phyloP scores from a whole-genome alignment of 2,113 vertebrate genomes.

The Platichthys flesus region DNA sequence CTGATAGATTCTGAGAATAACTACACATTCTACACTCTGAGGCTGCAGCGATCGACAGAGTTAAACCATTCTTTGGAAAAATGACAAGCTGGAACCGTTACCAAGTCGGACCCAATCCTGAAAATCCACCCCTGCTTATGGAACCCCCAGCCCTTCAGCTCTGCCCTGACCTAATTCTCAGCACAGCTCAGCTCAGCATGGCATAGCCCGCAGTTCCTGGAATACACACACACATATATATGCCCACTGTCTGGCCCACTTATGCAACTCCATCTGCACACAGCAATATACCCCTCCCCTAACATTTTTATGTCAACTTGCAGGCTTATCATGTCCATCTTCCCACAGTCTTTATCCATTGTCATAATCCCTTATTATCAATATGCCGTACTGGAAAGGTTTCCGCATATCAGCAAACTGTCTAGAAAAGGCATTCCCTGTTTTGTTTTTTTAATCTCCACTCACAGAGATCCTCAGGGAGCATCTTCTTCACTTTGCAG shows the following conservation, averaged over 20 bases:
- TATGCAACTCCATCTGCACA: slow-evolving; percentile 68
- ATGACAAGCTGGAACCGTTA: slow-evolving; percentile 30
- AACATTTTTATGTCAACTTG: slow-evolving; percentile 40
- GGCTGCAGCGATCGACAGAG: neutral
- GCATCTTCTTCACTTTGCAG: slow-evolving; percentile 25
- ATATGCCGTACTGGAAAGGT: slow-evolving; percentile 33
- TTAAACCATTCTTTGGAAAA: neutral
- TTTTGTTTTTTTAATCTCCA: slow-evolving; percentile 20
- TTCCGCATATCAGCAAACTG: slow-evolving; percentile 28
- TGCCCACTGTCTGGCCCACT: slow-evolving; percentile 55
- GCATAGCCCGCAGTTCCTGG: slow-evolving; percentile 63
- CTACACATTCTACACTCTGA: neutral
- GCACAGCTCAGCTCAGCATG: slow-evolving; percentile 64
- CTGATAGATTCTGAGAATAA: slow-evolving; percentile 7
- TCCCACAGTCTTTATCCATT: slow-evolving; percentile 51
- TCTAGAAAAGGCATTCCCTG: slow-evolving; percentile 14
- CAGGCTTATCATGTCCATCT: slow-evolving; percentile 48
- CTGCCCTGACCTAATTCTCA: slow-evolving; percentile 79
- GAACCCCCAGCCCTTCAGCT: slow-evolving; percentile 67
- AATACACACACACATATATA: slow-evolving; percentile 35
- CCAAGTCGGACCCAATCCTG: slow-evolving; percentile 24
- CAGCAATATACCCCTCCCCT: slow-evolving; percentile 26
- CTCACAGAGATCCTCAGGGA: slow-evolving; percentile 29
- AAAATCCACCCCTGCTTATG: slow-evolving; percentile 60
- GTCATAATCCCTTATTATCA: slow-evolving; percentile 42